Evolutionary conservation across 2,888 invertebrate genomes (phyloP), one percentile per base, ranked within the genome.

Genomic region (Orthosia gracilis): DNA sequence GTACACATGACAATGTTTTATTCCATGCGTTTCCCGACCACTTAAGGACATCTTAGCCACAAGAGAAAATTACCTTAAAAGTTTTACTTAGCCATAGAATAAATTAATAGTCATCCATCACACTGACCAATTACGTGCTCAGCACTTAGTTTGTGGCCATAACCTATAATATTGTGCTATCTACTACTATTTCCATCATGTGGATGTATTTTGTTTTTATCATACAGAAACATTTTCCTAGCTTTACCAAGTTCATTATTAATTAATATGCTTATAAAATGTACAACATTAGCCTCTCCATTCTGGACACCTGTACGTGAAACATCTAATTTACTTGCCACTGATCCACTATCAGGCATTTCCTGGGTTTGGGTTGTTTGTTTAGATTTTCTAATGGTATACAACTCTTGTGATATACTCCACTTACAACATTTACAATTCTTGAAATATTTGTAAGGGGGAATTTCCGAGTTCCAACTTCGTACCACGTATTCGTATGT

Each of bases 401-500:
- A 86, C 63, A 78, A 78, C 50, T 87, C 87, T 67, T 87, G 88
- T 57, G 88, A 85, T 52, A 91, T 80, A 82, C 88, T 89, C 13
- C 87, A 85, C 78, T 83, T 89, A 82, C 90, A 89, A 83, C 91
- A 92, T 68, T 84, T 86, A 69, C 85, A 89, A 65, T 82, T 84
- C 54, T 79, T 87, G 69, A 85, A 75, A 83, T 78, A 89, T 74
- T 86, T 87, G 57, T 88, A 87, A 50, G 82, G 87, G 47, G 89
- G 80, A 59, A 84, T 84, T 85, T 89, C 91, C 2, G 89, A 88
- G 58, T 90, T 91, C 70, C 89, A 87, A 84, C 90, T 92, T 80
- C 89, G 92, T 69, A 94, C 91, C 77, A 99, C 98, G 93, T 99
- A 99, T 91, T 99, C 99, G 94, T 99, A 99, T 0, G 99, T 99